phyloP scores from a whole-genome alignment of 2,797 vertebrate genomes.

The Pseudotriccus pelzelni region DNA sequence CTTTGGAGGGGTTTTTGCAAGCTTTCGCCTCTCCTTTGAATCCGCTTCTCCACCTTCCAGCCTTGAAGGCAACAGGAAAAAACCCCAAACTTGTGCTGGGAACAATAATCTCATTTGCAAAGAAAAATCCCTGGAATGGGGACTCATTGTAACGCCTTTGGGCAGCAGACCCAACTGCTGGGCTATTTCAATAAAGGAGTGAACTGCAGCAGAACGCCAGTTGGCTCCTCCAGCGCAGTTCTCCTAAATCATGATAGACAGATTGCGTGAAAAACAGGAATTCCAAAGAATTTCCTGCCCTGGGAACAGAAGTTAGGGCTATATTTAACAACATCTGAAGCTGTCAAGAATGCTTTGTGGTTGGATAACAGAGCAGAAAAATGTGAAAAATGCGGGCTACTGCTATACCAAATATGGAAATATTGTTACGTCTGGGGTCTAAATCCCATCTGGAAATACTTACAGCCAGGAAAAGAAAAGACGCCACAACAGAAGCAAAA shows the following conservation, averaged over 20 bases:
- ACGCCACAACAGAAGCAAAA: slow-evolving; percentile 89
- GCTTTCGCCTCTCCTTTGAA: not conserved
- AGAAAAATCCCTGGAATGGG: slow-evolving; percentile 76
- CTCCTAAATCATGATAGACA: slow-evolving; percentile 85
- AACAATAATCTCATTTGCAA: slow-evolving; percentile 61
- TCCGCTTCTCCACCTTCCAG: slow-evolving; percentile 34
- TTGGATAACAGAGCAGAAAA: slow-evolving; percentile 93
- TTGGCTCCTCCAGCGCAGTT: slow-evolving; percentile 76
- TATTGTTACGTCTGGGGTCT: slow-evolving; percentile 97
- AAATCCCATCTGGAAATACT: slow-evolving; percentile 94
- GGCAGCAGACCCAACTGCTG: slow-evolving; percentile 63
- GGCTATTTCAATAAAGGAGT: slow-evolving; percentile 69
- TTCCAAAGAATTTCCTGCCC: slow-evolving; percentile 91
- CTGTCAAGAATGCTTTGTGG: slow-evolving; percentile 98
- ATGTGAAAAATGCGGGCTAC: slow-evolving; percentile 98
- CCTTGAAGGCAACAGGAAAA: slow-evolving; percentile 23
- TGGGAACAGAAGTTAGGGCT: slow-evolving; percentile 86
- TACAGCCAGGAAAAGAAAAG: slow-evolving; percentile 81
- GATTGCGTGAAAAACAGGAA: slow-evolving; percentile 93
- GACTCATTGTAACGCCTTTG: slow-evolving; percentile 73
- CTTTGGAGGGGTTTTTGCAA: not conserved
- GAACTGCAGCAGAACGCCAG: slow-evolving; percentile 76
- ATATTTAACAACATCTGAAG: slow-evolving; percentile 95
- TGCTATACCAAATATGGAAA: slow-evolving; percentile 99
- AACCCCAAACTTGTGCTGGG: slow-evolving; percentile 31